These are phyloP conservation scores for Atherix ibis DNA, from an alignment of 2,888 invertebrate genomes.

Conservation along the genomic window DNA sequence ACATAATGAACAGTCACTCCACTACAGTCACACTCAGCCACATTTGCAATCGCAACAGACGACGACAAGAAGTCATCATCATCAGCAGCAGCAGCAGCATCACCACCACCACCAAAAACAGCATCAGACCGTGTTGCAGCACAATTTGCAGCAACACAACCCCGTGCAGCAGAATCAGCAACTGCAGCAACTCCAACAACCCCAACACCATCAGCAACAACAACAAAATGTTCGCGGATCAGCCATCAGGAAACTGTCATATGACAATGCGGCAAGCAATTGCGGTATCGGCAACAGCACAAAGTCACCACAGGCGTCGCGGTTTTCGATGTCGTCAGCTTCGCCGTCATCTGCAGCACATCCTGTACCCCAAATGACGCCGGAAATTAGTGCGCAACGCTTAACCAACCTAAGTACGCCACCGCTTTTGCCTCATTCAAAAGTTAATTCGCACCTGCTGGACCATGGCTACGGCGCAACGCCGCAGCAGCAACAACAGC, in stretches of 20 bases:
- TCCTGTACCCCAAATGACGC: conserved; percentile 5
- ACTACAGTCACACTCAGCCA: no score
- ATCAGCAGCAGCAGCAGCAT: conserved; percentile 9
- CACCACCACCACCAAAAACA: conserved; percentile 7
- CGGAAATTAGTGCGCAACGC: background rate
- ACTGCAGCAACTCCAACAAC: conserved; percentile 3
- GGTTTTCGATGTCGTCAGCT: conserved; percentile 8
- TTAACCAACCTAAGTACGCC: background rate
- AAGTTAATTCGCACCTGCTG: conserved; percentile 56
- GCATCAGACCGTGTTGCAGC: conserved; percentile 1
- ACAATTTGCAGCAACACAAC: conserved; percentile 7
- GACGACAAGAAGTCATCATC: conserved; percentile 15
- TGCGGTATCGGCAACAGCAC: background rate
- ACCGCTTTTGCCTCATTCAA: conserved; percentile 11
- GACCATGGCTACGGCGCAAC: conserved; percentile 81
- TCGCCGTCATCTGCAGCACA: conserved; percentile 5
- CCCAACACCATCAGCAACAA: conserved; percentile 11
- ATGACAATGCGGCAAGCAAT: conserved; percentile 8
- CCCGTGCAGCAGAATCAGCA: conserved; percentile 9
- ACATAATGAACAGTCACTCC: conserved; percentile 8
- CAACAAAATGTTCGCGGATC: conserved; percentile 11
- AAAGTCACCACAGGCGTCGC: conserved; percentile 3
- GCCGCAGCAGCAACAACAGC: conserved; percentile 41
- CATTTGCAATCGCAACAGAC: conserved; percentile 11
- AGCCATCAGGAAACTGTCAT: conserved; percentile 13